Conservation (phyloP, 2,113 vertebrate species). For the Falcunculus frontatus region DNA sequence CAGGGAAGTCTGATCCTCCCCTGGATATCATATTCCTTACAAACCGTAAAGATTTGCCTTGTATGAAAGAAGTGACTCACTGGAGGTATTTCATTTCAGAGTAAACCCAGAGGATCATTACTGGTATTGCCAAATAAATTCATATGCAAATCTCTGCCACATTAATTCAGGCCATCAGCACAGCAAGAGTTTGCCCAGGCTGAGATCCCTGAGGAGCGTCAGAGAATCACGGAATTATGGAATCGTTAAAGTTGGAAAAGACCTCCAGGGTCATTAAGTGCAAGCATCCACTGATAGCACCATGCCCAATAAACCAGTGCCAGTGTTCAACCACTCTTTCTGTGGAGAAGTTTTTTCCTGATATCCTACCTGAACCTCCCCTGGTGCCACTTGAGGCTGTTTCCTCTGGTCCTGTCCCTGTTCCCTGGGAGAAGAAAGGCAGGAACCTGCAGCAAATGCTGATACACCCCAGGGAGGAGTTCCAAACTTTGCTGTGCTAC, state of each 20-base stretch:
- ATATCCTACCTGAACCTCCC: neutral
- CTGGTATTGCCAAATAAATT: neutral
- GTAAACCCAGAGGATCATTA: neutral
- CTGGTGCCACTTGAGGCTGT: too few species aligned
- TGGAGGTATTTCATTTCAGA: neutral
- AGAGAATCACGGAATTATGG: too few species aligned
- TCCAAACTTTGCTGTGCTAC: neutral
- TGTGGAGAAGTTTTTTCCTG: neutral
- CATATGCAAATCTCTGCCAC: neutral
- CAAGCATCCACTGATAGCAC: neutral
- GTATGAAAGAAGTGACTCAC: neutral
- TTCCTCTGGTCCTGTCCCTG: neutral
- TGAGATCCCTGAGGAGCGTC: neutral
- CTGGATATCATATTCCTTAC: neutral
- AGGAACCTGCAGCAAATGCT: neutral
- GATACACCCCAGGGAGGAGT: rapidly evolving
- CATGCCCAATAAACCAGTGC: rapidly evolving
- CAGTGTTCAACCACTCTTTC: neutral
- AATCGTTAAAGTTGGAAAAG: neutral
- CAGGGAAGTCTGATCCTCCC: neutral
- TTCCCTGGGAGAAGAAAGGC: neutral
- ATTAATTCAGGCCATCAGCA: rapidly evolving
- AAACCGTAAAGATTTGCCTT: neutral
- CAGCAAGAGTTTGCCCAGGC: neutral
- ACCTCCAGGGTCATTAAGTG: neutral